These are phyloP conservation scores for Stratiomys singularior DNA, from an alignment of 2,888 invertebrate species.

Conservation along the genomic window DNA sequence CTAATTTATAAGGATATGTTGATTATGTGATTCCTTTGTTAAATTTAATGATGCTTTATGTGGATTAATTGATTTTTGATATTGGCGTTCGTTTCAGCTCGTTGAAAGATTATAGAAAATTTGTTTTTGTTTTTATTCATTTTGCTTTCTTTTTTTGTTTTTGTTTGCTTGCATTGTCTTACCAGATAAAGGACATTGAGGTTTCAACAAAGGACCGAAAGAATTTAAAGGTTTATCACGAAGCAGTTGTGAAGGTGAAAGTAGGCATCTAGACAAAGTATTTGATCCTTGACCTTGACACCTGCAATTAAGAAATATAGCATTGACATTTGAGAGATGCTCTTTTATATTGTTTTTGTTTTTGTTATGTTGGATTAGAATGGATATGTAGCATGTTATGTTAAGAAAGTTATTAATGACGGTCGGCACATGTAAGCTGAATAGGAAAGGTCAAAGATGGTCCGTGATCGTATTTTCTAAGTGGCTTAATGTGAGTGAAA, in stretches of 20 bases:
- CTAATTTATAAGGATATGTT: background rate
- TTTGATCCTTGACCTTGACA: constrained; percentile 56
- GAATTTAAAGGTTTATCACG: constrained; percentile 63
- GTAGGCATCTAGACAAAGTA: constrained; percentile 60
- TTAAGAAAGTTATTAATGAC: too few species aligned
- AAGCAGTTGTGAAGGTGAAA: constrained; percentile 62
- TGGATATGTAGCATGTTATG: too few species aligned
- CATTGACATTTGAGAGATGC: background rate
- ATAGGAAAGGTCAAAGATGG: too few species aligned
- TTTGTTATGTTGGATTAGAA: background rate
- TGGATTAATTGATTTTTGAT: background rate
- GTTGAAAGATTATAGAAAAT: background rate
- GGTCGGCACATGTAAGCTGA: too few species aligned
- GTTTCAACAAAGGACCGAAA: constrained; percentile 49
- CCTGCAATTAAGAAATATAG: constrained; percentile 60
- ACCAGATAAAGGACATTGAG: constrained; percentile 51
- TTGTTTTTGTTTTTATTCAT: background rate
- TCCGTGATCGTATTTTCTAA: too few species aligned
- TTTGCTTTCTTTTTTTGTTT: constrained; percentile 20
- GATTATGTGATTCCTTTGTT: background rate
- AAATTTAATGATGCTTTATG: background rate
- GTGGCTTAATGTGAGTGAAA: too few species aligned
- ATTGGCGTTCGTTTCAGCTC: too few species aligned
- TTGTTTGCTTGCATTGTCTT: too few species aligned
- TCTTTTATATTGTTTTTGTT: background rate